phyloP scores from a whole-genome alignment of 2,113 vertebrate species.

The Syrmaticus mikado region DNA sequence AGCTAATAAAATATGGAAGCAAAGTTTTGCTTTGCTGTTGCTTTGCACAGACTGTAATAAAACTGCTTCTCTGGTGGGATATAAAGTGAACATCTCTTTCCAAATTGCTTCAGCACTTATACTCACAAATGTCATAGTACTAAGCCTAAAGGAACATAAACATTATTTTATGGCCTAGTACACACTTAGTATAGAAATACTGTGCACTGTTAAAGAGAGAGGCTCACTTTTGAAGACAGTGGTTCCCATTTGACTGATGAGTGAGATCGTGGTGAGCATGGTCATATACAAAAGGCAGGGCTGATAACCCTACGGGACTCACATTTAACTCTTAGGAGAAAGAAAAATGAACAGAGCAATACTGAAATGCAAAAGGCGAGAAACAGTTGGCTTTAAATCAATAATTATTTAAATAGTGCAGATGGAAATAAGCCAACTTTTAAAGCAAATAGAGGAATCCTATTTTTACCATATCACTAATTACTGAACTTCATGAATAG shows the following conservation, averaged over 20 bases:
- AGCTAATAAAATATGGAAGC: constrained; percentile 55
- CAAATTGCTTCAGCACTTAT: constrained; percentile 53
- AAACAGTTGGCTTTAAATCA: constrained; percentile 41
- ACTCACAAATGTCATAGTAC: constrained; percentile 34
- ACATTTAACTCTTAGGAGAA: constrained; percentile 21
- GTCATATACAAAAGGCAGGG: constrained; percentile 15
- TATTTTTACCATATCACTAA: constrained; percentile 25
- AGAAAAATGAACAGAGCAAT: background rate
- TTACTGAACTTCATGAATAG: constrained; percentile 11
- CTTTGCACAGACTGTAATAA: constrained; percentile 52
- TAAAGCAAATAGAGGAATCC: constrained; percentile 10
- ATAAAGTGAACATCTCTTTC: constrained; percentile 55
- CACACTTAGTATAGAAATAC: constrained; percentile 27
- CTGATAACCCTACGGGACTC: constrained; percentile 31
- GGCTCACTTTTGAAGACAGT: background rate
- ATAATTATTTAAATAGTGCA: constrained; percentile 16
- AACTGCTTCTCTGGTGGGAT: constrained; percentile 42
- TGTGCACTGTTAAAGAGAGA: background rate
- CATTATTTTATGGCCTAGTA: constrained; percentile 34
- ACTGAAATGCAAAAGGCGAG: constrained; percentile 25
- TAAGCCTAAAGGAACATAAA: constrained; percentile 51
- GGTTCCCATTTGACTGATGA: constrained; percentile 35
- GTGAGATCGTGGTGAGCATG: constrained; percentile 17
- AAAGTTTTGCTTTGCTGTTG: constrained; percentile 50
- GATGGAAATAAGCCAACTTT: constrained; percentile 19